Base-by-base conservation (phyloP, 2,113 vertebrate species). In the Bucco capensis region DNA sequence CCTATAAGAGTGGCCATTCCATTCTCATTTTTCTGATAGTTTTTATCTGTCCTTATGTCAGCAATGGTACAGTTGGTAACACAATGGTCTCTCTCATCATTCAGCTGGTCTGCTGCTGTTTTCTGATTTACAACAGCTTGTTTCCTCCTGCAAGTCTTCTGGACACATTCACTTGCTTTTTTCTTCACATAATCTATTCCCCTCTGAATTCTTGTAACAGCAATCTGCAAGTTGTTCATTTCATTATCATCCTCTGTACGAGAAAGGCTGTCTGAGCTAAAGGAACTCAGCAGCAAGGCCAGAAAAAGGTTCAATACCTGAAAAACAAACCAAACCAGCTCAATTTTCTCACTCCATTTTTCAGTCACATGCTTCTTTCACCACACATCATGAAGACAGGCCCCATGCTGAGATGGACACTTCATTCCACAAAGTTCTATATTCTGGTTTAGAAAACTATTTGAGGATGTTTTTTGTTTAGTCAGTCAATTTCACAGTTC, bases 231-330 rank as follows among this genome's bases (percentile, higher is more conserved):
- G 78, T 99, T 99, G 96, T 99, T 99, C 83, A 96, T 97, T 49
- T 99, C 99, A 1, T 92, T 97, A 84, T 99, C 99, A 8, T 99
- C 98, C 0, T 99, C 99, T 15, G 94, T 96, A 31, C 97, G 97
- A 69, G 98, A 93, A 84, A 99, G 98, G 90, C 98, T 99, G 95
- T 99, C 99, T 27, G 99, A 98, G 95, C 99, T 99, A 96, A 99
- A 99, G 18, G 99, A 99, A 91, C 99, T 99, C 95, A 99, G 93
- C 87, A 99, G 96, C 93, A 99, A 97, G 69, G 99, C 99, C 96
- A 99, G 97, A 97, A 99, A 99, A 75, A 99, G 97, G 92, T 99
- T 99, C 97, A 99, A 94, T 60, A 99, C 98, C 99, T 99, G 53
- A 58, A 86, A 79, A 53, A 42, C 40, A 42, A 53, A 30, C 10